Evolutionary conservation across 2,888 invertebrate species (phyloP).

Genomic region (Mechanitis messenoides): DNA sequence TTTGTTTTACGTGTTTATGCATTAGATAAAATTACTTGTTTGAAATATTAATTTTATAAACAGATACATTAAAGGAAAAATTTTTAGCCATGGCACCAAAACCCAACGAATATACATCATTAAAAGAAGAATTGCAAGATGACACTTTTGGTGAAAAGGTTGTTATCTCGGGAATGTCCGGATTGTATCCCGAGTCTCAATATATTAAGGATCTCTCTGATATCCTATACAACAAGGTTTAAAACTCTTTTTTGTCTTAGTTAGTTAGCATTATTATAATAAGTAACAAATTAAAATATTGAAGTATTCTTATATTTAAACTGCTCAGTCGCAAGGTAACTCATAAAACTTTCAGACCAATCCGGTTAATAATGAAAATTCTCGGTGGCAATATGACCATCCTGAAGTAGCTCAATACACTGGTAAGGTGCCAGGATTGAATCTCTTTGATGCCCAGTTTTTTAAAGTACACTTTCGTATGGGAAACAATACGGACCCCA

Average conservation of each 20-base stretch:
- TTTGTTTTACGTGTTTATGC: too few relatives aligned
- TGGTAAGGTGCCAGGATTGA: constrained; percentile 79
- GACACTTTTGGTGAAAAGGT: constrained; percentile 21
- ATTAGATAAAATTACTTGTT: too few relatives aligned
- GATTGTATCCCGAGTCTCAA: constrained; percentile 32
- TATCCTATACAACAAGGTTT: constrained; percentile 36
- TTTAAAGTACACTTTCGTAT: constrained; percentile 82
- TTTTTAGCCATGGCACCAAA: constrained; percentile 5
- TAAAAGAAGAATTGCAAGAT: background rate
- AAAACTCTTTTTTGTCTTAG: background rate
- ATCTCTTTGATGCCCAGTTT: constrained; percentile 82
- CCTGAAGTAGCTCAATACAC: constrained; percentile 74
- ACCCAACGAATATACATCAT: background rate
- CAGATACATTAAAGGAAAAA: too few relatives aligned
- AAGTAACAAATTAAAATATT: background rate
- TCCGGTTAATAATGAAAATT: constrained; percentile 78
- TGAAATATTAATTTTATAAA: too few relatives aligned
- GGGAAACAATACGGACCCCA: constrained; percentile 60
- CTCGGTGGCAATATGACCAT: constrained; percentile 50
- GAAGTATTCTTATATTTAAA: background rate
- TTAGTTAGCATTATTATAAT: background rate
- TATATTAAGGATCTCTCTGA: constrained; percentile 31
- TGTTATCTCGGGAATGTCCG: constrained; percentile 39
- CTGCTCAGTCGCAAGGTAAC: background rate
- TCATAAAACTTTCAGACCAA: constrained; percentile 49